These are phyloP conservation scores for Frankliniella intonsa DNA, from an alignment of 2,888 invertebrate species.

Conservation along the genomic window DNA sequence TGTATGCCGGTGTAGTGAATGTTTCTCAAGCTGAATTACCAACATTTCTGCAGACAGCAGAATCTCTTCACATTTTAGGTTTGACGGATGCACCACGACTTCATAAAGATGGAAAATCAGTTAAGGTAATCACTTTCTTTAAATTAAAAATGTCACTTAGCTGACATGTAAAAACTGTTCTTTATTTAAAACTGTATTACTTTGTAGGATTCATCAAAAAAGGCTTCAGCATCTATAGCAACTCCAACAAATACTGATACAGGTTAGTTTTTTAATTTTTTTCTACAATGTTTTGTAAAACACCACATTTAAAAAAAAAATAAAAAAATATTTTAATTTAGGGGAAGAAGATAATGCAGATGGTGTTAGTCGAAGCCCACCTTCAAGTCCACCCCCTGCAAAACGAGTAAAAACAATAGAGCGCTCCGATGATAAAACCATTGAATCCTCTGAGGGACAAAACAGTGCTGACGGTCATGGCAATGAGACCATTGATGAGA, in stretches of 20 bases:
- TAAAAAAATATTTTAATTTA: not conserved
- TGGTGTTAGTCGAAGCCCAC: slow-evolving; percentile 33
- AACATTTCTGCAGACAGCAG: slow-evolving; percentile 70
- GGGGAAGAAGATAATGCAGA: slow-evolving; percentile 35
- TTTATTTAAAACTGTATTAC: not conserved
- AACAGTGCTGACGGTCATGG: not conserved
- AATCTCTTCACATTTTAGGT: slow-evolving; percentile 72
- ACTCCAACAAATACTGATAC: not conserved
- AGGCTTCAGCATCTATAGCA: not conserved
- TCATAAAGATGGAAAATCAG: slow-evolving; percentile 46
- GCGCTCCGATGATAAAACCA: not conserved
- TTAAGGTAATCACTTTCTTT: not conserved
- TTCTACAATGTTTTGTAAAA: too few relatives aligned
- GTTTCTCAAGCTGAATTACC: slow-evolving; percentile 73
- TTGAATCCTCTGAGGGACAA: not conserved
- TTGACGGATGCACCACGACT: slow-evolving; percentile 56
- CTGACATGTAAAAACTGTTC: not conserved
- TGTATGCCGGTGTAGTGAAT: slow-evolving; percentile 82
- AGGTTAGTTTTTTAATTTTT: not conserved
- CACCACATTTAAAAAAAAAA: not conserved
- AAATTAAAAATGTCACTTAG: not conserved
- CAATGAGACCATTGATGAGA: not conserved
- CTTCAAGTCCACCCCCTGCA: slow-evolving; percentile 34
- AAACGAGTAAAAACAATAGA: slow-evolving; percentile 33
- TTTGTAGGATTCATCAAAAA: not conserved